Evolutionary conservation across 1,140 invertebrate genomes (phyloP), one percentile per base, ranked within the genome.

Genomic region (Lerema accius): DNA sequence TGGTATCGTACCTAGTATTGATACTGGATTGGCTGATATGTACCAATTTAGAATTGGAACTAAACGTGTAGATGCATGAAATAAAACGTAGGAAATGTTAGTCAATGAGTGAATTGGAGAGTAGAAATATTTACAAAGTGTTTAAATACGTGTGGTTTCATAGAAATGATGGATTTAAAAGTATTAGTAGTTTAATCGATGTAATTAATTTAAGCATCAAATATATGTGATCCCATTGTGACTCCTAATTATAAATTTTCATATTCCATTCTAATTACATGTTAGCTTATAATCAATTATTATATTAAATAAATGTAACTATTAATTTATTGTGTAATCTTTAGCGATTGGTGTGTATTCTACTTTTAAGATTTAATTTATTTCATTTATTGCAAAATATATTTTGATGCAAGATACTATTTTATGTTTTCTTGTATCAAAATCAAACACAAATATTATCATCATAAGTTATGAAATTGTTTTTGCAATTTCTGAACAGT

Each of bases 161-260:
- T n/a, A n/a, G 15, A 23, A 45, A 58, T 58, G 32, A 50, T 23
- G 23, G 42, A 48, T 55, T 55, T 13, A 50, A 56, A 63, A 69
- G 63, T 69, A 69, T 69, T 69, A 71, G 61, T 64, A 66, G 56
- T 49, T 19, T 4, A 23, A 55, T 45, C 0, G 32, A 45, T 32
- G 13, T 16, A 46, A 42, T 59, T 17, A 42, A 43, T 35, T 51
- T 60, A 60, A 45, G 37, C 58, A 62, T 56, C 55, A 72, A 68
- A 71, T 76, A 74, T 72, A 77, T 76, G 76, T 79, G 76, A 79
- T 79, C 76, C 73, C 71, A 67, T 56, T 49, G 71, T 78, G 73
- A 69, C 69, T 76, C 76, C 73, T 71, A 63, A 68, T 51, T 70
- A 58, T 71, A 58, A 28, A 69, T 70, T 49, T 71, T 72, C 60